Percentiles rank a stretch among this genome's conserved stretches.
Evolutionary conservation across 2,888 invertebrate genomes (phyloP).

Genomic region (Eremobia ochroleuca): DNA sequence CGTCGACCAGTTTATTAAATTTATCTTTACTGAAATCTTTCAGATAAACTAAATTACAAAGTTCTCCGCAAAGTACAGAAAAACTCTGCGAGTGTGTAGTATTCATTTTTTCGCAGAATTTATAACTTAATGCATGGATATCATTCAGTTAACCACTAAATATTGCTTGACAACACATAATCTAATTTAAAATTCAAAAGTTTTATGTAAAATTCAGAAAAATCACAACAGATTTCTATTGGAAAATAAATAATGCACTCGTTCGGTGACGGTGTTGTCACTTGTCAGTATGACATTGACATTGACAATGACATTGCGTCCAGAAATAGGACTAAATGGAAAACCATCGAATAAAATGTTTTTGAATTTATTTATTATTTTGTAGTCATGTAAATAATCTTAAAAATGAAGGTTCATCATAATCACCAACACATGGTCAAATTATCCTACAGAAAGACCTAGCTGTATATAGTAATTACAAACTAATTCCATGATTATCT

Average conservation of each 20-base stretch:
- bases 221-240: constrained; percentile 28
- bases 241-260: neutral
- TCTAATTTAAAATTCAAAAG: neutral
- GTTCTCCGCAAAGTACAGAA: constrained; percentile 80
- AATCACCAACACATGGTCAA: neutral
- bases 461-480: neutral
- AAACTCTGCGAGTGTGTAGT: constrained; percentile 75
- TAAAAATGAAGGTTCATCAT: neutral
- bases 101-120: constrained; percentile 67
- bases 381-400: neutral
- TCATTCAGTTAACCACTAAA: constrained; percentile 1
- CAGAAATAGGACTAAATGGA: neutral
- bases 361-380: neutral
- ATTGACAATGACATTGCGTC: neutral
- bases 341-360: neutral
- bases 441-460: neutral
- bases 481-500: neutral
- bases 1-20: constrained; percentile 91
- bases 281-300: constrained; percentile 10
- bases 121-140: neutral
- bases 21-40: constrained; percentile 86
- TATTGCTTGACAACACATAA: neutral
- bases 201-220: neutral
- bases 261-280: no score
- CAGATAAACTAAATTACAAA: constrained; percentile 81